Base-by-base conservation (phyloP, 2,797 vertebrate genomes). In the Octomys mimax region DNA sequence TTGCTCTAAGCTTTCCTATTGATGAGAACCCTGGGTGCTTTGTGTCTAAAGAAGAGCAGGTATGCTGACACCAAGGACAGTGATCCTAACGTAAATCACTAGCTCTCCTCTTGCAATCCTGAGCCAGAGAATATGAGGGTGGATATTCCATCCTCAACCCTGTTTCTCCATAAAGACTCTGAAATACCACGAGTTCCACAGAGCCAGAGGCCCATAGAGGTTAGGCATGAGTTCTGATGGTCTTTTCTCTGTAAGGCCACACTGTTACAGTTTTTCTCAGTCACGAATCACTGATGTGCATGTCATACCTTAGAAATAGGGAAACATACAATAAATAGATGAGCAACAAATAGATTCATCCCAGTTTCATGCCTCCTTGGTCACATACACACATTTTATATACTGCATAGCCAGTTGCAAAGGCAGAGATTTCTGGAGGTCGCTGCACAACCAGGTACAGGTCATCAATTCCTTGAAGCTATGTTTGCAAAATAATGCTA, bases 1-100 rank as follows among this genome's bases (percentile, higher is more conserved):
- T 95, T 87, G 57, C 64, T 95, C 59, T 52, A 87, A 89, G 78
- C 42, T 73, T 89, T 5, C 2, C 8, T 78, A 82, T 92, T 95
- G 75, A 92, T 39, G 61, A 95, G 33, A 16, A 64, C 19, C 18
- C n/a, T 28, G 26, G 33, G 24, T 61, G 4, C 59, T 79, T 77
- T 81, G 18, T 46, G 36, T 46, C 22, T 19, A 26, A 52, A 7
- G 66, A 49, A 61, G 12, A 87, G 14, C 4, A 42, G 2, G 3
- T 71, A 61, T 46, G 26, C 33, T 8, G 54, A 81, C 14, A 68
- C n/a, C 28, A n/a, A 82, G 19, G 33, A 61, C 13, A n/a, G 13
- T 11, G 1, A 49, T 31, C 49, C 81, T 91, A 28, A 42, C 1
- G 28, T 19, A n/a, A 78, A 26, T 79, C 26, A 5, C 10, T 73